These are phyloP conservation scores for Myotis davidii DNA, from an alignment of 2,113 vertebrate species.

Conservation along the genomic window DNA sequence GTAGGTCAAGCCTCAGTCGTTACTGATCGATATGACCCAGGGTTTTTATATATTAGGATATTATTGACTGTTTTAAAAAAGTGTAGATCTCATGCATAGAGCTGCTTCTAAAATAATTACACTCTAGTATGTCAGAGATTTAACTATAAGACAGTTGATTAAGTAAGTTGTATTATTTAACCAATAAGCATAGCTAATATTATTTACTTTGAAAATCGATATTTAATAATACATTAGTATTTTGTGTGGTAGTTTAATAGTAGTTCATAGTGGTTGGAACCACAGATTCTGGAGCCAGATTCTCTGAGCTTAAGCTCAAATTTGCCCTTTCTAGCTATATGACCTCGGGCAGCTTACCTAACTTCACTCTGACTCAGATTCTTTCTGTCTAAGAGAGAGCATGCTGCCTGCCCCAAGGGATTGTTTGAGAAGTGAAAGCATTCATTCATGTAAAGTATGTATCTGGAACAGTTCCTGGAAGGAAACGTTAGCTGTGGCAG, in stretches of 20 bases:
- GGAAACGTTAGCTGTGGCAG: background rate
- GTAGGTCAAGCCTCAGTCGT: no score
- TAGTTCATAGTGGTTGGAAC: background rate
- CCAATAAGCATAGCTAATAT: background rate
- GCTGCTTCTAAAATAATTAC: background rate
- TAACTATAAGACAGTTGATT: background rate
- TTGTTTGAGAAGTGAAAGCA: background rate
- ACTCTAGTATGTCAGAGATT: background rate
- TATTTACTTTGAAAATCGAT: background rate
- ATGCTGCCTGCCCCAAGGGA: background rate
- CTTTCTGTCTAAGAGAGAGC: background rate
- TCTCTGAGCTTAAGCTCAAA: background rate
- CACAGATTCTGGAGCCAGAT: background rate
- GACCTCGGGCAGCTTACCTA: background rate
- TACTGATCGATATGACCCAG: no score
- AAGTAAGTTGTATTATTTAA: slow-evolving; percentile 18
- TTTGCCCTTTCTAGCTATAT: background rate
- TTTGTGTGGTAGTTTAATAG: background rate
- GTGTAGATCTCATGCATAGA: background rate
- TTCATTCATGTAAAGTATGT: background rate
- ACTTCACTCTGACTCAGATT: background rate
- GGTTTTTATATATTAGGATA: background rate
- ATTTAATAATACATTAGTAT: background rate
- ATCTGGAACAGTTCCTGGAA: slow-evolving; percentile 27
- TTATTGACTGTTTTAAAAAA: background rate